Evolutionary conservation across 1,140 invertebrate species (phyloP), one percentile per base, ranked within the genome.

Genomic region (Ceratosolen fusciceps): DNA sequence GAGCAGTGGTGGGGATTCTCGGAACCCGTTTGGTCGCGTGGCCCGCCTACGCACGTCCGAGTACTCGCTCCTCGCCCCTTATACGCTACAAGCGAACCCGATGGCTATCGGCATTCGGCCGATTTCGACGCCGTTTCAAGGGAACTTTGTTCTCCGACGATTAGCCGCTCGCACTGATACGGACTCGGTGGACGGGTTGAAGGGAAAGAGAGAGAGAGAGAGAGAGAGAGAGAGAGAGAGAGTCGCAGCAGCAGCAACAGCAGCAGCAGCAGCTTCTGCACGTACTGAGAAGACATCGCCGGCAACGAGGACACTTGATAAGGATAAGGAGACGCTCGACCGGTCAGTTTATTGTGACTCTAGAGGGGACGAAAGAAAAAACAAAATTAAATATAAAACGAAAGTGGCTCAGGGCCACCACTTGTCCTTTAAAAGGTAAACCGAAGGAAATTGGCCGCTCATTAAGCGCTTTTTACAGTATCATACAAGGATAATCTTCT

Each of bases 21-120:
- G 24, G 54, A 77, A 81, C 76, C 68, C 79, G 74, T 80, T 72
- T 29, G 58, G 79, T 80, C 79, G 79, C 79, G 79, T 80, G 79
- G 79, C 74, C 79, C 79, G 74, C 79, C 79, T 65, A 80, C 79
- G 74, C 79, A 74, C 26, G 19, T n/a, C n/a, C 47, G 4, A 1
- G 12, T 34, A 49, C 39, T 70, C 31, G 5, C 31, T 73, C 24
- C n/a, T 73, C 16, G 77, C 77, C 77, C 71, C 77, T 62, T 79
- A 26, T 67, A 74, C 71, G 47, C 77, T 74, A 12, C 49, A 16
- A 3, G 21, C 14, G 49, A 19, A 21, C 49, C 8, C 43, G 49
- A 52, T 52, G 49, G 9, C 4, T 52, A 52, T 52, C 49, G 39
- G 5, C 12, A 43, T 43, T 43, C 12, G 39, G 5, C 39, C 39